These are phyloP conservation scores for Sebastiscus tertius DNA, from an alignment of 2,797 vertebrate species.

Conservation along the genomic window DNA sequence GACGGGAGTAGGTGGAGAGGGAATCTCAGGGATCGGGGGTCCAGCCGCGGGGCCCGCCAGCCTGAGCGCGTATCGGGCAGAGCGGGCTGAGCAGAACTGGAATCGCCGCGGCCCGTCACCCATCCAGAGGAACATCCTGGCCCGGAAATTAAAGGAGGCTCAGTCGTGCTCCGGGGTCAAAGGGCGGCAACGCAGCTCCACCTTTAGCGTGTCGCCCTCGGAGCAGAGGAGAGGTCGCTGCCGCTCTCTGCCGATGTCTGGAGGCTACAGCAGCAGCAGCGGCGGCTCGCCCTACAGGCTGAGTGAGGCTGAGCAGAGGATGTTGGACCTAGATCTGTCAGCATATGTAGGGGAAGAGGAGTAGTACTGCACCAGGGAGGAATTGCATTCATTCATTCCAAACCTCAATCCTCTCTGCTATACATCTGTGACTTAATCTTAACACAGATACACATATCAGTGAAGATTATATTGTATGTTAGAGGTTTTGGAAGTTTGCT, in stretches of 20 bases:
- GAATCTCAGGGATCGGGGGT: constrained; percentile 67
- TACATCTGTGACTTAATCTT: neutral
- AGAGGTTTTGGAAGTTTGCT: neutral
- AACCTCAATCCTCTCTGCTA: neutral
- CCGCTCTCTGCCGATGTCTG: constrained; percentile 88
- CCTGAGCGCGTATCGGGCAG: constrained; percentile 66
- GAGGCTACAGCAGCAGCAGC: constrained; percentile 84
- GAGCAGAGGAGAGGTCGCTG: constrained; percentile 85
- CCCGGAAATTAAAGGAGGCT: constrained; percentile 85
- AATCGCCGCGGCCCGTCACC: constrained; percentile 89
- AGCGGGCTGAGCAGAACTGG: constrained; percentile 86
- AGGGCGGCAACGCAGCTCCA: constrained; percentile 84
- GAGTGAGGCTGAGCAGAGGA: constrained; percentile 89
- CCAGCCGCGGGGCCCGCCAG: neutral
- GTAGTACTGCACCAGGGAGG: constrained; percentile 6
- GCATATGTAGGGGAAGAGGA: constrained; percentile 81
- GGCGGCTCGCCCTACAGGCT: constrained; percentile 87
- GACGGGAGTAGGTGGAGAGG: constrained; percentile 28
- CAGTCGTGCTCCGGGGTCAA: constrained; percentile 69
- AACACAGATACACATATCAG: neutral
- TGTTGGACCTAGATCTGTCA: constrained; percentile 88
- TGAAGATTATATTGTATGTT: neutral
- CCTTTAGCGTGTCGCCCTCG: constrained; percentile 82
- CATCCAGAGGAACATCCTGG: constrained; percentile 86
- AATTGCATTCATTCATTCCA: neutral